phyloP scores from a whole-genome alignment of 2,797 vertebrate genomes.

The Macrochelys suwanniensis region DNA sequence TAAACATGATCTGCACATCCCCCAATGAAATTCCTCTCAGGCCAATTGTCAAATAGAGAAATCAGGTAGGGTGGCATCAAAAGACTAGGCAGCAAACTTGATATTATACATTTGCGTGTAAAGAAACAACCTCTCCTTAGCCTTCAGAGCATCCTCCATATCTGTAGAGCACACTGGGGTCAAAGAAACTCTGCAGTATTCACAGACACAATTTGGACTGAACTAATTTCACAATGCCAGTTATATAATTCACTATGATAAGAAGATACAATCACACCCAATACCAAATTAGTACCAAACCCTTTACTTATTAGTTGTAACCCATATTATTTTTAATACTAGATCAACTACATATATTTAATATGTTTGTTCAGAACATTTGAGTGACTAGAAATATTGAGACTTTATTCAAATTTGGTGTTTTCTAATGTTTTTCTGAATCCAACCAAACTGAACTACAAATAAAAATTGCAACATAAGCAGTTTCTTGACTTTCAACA shows the following conservation, averaged over 20 bases:
- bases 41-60: neutral
- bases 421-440: conserved; percentile 40
- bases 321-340: neutral
- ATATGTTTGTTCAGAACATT: neutral
- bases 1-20: neutral
- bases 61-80: rapidly evolving
- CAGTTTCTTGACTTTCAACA: conserved; percentile 47
- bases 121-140: neutral
- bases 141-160: neutral
- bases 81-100: rapidly evolving
- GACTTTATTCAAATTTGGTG: conserved; percentile 4
- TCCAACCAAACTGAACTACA: neutral
- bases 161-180: rapidly evolving
- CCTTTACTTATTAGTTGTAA: neutral
- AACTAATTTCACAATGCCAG: neutral
- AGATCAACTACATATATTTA: neutral
- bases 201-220: rapidly evolving
- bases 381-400: neutral
- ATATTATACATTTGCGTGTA: neutral
- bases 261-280: conserved; percentile 2
- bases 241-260: neutral
- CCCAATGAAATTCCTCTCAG: neutral
- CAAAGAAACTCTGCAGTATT: neutral
- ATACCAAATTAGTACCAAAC: neutral
- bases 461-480: conserved; percentile 67